A percentile compares a stretch with the other conserved stretches of the same genome.
These are phyloP conservation scores for Drosophila suzukii DNA, from an alignment of 1,140 invertebrate genomes.

Conservation along the genomic window DNA sequence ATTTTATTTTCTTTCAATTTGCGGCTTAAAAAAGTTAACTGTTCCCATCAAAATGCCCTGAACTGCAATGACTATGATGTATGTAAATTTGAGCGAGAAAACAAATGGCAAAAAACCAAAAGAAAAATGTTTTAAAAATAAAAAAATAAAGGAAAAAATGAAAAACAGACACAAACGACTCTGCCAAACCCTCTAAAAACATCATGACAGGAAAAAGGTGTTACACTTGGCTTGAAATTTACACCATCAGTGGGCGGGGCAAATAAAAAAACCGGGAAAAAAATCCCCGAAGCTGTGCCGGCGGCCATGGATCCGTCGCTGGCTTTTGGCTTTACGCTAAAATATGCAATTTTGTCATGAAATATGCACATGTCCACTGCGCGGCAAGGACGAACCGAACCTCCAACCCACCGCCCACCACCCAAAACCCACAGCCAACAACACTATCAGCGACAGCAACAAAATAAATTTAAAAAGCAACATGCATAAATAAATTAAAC, in stretches of 20 bases:
- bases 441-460: conserved; percentile 35
- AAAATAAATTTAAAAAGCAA: conserved; percentile 61
- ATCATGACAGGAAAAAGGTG: conserved; percentile 74
- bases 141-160: conserved; percentile 23
- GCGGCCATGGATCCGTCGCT: conserved; percentile 30
- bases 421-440: conserved; percentile 12
- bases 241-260: conserved; percentile 33
- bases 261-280: background rate
- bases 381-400: conserved; percentile 57
- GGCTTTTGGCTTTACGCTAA: conserved; percentile 61
- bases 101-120: conserved; percentile 17
- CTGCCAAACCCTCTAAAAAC: conserved; percentile 42
- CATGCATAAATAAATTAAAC: conserved; percentile 73
- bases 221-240: conserved; percentile 74
- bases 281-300: conserved; percentile 5
- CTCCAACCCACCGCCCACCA: conserved; percentile 20
- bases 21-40: conserved; percentile 51
- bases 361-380: conserved; percentile 73
- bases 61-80: conserved; percentile 51
- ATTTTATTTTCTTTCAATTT: conserved; percentile 61
- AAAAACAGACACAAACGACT: conserved; percentile 30
- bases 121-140: conserved; percentile 6
- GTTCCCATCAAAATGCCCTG: conserved; percentile 30
- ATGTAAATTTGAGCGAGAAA: conserved; percentile 47
- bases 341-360: conserved; percentile 77